Evolutionary conservation across 2,113 vertebrate genomes (phyloP), one percentile per base, ranked within the genome.

Genomic region (Panthera leo): DNA sequence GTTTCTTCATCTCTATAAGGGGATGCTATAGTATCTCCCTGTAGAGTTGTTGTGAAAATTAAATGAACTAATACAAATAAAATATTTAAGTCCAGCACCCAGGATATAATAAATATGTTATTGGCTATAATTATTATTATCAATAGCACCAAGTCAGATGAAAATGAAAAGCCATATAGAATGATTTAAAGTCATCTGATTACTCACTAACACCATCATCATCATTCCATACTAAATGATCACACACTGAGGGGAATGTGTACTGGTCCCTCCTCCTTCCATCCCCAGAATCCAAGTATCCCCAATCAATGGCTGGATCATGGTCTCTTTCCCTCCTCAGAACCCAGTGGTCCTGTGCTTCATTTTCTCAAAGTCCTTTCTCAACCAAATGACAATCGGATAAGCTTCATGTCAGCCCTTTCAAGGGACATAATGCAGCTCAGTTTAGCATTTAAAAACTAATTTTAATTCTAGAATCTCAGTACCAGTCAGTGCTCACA

Each of bases 401-500:
- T 76, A 97, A 92, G 61, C 9, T 48, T 80, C 48, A 85, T 12
- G 11, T 73, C 39, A 70, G 13, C 7, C 19, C 19, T 95, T 91
- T 90, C n/a, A 91, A n/a, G 58, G 70, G 68, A 96, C 48, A 91
- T 55, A 78, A 75, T 82, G 65, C 25, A 87, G 61, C 16, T 92
- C 67, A 67, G 45, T 39, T 85, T 79, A 79, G 85, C 76, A 51
- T 27, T 92, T 94, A 85, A 86, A 86, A 88, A 93, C 31, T 6
- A 53, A 80, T 76, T 76, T 92, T 45, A 82, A 91, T 86, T 91
- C 61, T 70, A 93, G 67, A 83, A 93, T 75, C 82, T 71, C 67
- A 16, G 45, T 48, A 75, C n/a, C 15, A 61, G 23, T 96, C 89
- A 71, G 73, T 16, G 16, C 31, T 88, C 18, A 15, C 36, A 42